A percentile compares a stretch with the other conserved stretches of the same genome.
Evolutionary conservation across 2,113 vertebrate genomes (phyloP).

Genomic region (Empidonax traillii): DNA sequence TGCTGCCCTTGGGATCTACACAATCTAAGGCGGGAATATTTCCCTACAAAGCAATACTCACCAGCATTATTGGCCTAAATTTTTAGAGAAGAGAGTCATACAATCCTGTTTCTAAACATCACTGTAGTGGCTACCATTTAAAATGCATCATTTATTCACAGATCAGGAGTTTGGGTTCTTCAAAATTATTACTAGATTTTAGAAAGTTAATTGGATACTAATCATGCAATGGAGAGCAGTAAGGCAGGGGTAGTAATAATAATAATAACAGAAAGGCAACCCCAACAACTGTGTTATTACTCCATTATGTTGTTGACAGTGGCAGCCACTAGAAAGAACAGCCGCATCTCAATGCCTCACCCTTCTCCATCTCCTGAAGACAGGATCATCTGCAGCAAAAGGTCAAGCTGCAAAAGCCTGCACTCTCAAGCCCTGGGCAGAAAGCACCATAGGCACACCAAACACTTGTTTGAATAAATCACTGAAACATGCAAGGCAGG

Average conservation of each 20-base stretch:
- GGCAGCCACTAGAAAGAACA: background rate
- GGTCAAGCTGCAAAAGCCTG: background rate
- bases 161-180: background rate
- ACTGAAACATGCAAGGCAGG: background rate
- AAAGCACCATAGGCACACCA: background rate
- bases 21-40: background rate
- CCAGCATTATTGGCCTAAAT: background rate
- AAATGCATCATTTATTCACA: background rate
- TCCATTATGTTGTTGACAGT: background rate
- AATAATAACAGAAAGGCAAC: background rate
- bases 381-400: background rate
- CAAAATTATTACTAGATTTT: background rate
- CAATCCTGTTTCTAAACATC: background rate
- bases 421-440: background rate
- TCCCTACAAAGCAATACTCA: background rate
- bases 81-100: background rate
- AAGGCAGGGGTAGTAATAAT: background rate
- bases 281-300: background rate
- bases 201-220: background rate
- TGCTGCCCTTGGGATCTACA: background rate
- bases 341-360: accelerated
- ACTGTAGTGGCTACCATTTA: background rate
- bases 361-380: background rate
- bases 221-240: background rate
- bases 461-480: background rate